Evolutionary conservation across 1,140 invertebrate species (phyloP), one percentile per base, ranked within the genome.

Genomic region (Apis cerana): DNA sequence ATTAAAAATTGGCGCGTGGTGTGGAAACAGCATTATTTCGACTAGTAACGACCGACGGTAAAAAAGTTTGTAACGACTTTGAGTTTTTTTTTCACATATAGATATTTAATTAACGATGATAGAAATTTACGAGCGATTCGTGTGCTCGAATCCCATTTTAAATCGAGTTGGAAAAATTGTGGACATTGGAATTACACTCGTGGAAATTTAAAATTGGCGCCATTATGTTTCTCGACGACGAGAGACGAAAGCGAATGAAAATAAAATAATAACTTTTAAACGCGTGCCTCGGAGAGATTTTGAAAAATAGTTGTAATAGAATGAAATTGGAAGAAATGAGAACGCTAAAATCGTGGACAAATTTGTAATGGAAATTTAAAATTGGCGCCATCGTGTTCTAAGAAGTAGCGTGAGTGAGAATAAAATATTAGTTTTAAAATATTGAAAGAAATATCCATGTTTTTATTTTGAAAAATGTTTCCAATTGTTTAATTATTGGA

Each of bases 91-190:
- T 54, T 54, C 72, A 58, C 23, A 43, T 58, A 21, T 64, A 76
- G 67, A 78, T 52, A 83, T 23, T 87, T 87, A 79, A 88, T 88
- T 85, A 67, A 67, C 83, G 62, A 82, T 75, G 82, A 82, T 67
- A 75, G 85, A 88, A 85, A 74, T 88, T 87, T 85, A 88, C 79
- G 86, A 84, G 58, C 79, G 56, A n/a, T 64, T 59, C 78, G 85
- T 76, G 82, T 79, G 78, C 83, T 85, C 78, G 79, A 75, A 79
- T 81, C 52, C 74, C 7, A 8, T 76, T 83, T 75, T 56, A 23
- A 83, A 23, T 27, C 21, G 65, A 50, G 48, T 71, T 48, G 33
- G 23, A 9, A 76, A 86, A 72, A 17, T 59, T 54, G n/a, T 5
- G 4, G 43, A 52, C 21, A 43, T 23, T 21, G 48, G 52, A 43